Percentiles rank a stretch among this genome's conserved stretches.
Evolutionary conservation across 2,113 vertebrate genomes (phyloP).

Genomic region (Diphyllodes magnificus): DNA sequence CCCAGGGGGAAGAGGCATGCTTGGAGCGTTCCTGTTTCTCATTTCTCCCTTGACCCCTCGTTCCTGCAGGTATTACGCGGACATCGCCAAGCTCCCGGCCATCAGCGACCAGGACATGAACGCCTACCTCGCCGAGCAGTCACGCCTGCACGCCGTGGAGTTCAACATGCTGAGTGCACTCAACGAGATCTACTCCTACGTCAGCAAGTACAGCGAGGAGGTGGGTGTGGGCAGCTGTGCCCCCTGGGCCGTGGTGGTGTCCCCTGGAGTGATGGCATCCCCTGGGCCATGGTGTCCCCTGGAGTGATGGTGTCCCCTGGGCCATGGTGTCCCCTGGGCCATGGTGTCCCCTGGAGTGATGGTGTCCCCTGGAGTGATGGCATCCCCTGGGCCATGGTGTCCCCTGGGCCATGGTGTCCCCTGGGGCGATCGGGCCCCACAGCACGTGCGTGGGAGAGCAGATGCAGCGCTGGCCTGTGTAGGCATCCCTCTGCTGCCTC

Average conservation of each 20-base stretch:
- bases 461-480: rapidly evolving
- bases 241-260: not conserved
- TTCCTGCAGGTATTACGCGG: slow-evolving; percentile 89
- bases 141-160: slow-evolving; percentile 88
- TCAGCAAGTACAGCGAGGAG: slow-evolving; percentile 98
- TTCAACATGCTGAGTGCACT: slow-evolving; percentile 97
- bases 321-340: not conserved
- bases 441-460: rapidly evolving
- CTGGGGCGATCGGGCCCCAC: rapidly evolving
- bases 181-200: slow-evolving; percentile 97
- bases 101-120: slow-evolving; percentile 99
- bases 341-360: not conserved
- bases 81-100: slow-evolving; percentile 92
- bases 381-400: no score
- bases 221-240: slow-evolving; percentile 62
- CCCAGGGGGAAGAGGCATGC: not conserved
- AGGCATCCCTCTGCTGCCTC: not conserved
- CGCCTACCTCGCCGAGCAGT: slow-evolving; percentile 96
- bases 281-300: no score
- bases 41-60: not conserved
- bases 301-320: no score
- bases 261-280: not conserved
- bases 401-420: not conserved
- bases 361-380: not conserved
- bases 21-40: not conserved